Conservation (phyloP, 2,113 vertebrate genomes). For the Edolisoma coerulescens region DNA sequence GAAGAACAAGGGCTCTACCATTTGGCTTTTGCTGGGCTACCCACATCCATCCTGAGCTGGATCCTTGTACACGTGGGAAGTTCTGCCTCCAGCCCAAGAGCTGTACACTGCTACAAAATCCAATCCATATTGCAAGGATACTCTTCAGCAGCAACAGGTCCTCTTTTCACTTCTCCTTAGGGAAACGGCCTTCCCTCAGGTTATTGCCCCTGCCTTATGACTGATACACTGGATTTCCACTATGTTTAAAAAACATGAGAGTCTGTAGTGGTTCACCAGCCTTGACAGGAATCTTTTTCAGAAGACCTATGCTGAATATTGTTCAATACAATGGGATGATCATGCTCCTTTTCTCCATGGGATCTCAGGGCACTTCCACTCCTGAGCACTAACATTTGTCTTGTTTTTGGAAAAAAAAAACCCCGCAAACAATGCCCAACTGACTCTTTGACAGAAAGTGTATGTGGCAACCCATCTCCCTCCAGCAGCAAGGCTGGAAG, state of each 20-base stretch:
- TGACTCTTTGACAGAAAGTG: neutral
- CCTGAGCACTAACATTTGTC: neutral
- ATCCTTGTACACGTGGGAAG: accelerated
- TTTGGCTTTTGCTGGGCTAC: neutral
- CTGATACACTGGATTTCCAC: neutral
- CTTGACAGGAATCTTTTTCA: neutral
- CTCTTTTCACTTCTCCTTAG: neutral
- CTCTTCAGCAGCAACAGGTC: neutral
- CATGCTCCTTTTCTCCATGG: neutral
- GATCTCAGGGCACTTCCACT: neutral
- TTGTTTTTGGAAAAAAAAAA: neutral
- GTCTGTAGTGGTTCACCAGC: neutral
- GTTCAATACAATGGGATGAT: neutral
- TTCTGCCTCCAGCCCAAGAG: neutral
- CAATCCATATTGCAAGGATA: neutral
- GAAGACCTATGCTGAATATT: neutral
- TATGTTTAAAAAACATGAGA: neutral
- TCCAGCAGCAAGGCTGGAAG: neutral
- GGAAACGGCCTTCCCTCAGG: accelerated
- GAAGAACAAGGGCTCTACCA: neutral
- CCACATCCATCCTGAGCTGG: neutral
- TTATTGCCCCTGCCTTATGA: neutral
- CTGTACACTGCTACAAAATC: neutral
- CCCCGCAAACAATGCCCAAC: neutral
- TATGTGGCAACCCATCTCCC: neutral